Conservation (phyloP, 2,888 invertebrate genomes). For the Phyto melanocephala region DNA sequence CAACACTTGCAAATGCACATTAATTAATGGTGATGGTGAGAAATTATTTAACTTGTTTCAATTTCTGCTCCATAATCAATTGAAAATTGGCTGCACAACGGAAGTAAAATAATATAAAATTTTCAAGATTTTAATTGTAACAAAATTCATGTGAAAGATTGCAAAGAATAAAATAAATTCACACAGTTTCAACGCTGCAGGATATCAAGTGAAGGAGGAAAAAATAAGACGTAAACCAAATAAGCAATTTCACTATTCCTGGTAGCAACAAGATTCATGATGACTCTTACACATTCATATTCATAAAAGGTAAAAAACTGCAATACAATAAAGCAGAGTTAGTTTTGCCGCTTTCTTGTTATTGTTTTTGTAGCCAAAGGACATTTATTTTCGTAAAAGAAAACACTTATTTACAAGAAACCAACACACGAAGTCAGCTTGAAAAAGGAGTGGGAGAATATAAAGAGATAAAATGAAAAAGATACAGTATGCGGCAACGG, state of each 20-base stretch:
- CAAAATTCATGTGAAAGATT: background rate
- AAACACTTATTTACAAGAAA: background rate
- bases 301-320: background rate
- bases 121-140: constrained; percentile 36
- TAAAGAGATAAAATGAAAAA: constrained; percentile 53
- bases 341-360: background rate
- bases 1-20: background rate
- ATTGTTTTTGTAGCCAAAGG: constrained; percentile 41
- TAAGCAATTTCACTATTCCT: constrained; percentile 36
- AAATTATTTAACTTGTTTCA: constrained; percentile 1
- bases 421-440: constrained; percentile 1
- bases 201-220: background rate
- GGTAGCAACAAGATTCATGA: background rate
- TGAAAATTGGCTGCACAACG: constrained; percentile 2
- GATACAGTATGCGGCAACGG: constrained; percentile 60
- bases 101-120: constrained; percentile 37
- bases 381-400: constrained; percentile 36
- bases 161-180: background rate
- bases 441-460: background rate
- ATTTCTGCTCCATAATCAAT: background rate
- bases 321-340: background rate
- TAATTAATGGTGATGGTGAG: constrained; percentile 22
- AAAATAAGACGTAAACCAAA: background rate
- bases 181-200: constrained; percentile 26
- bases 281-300: constrained; percentile 17